Evolutionary conservation across 2,888 invertebrate species (phyloP).

Genomic region (Cosmia trapezina): DNA sequence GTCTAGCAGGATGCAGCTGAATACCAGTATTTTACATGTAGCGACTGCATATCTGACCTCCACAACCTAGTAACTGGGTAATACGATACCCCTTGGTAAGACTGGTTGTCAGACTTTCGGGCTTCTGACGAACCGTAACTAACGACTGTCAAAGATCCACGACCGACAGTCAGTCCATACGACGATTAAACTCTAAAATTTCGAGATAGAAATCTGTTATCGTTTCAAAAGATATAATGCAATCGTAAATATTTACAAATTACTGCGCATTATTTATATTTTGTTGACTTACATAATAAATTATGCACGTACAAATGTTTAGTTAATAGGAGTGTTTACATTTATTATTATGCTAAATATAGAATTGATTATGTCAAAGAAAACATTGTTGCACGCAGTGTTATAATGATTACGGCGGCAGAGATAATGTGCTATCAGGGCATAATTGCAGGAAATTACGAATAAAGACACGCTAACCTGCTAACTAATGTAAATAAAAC

Average conservation of each 20-base stretch:
- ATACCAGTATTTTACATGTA: too few relatives aligned
- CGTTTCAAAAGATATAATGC: slow-evolving; percentile 20
- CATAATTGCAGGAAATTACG: slow-evolving; percentile 58
- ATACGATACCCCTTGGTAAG: too few relatives aligned
- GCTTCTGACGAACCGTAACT: too few relatives aligned
- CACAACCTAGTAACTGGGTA: too few relatives aligned
- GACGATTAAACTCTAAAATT: not conserved
- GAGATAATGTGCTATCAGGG: slow-evolving; percentile 55
- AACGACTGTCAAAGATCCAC: too few relatives aligned
- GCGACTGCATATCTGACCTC: too few relatives aligned
- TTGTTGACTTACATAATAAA: slow-evolving; percentile 18
- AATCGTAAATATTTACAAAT: slow-evolving; percentile 5
- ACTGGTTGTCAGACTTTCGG: too few relatives aligned
- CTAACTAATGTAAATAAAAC: slow-evolving; percentile 40
- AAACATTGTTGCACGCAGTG: slow-evolving; percentile 45
- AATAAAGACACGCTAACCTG: slow-evolving; percentile 42
- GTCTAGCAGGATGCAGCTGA: too few relatives aligned
- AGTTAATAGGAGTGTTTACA: slow-evolving; percentile 8
- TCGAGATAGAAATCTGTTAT: slow-evolving; percentile 14
- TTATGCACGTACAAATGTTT: slow-evolving; percentile 23
- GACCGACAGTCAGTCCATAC: too few relatives aligned
- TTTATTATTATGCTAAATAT: slow-evolving; percentile 46
- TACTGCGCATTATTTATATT: slow-evolving; percentile 35
- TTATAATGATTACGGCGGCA: slow-evolving; percentile 48
- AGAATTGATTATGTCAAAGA: slow-evolving; percentile 52